phyloP scores from a whole-genome alignment of 2,888 invertebrate genomes.

The Cheiracanthium punctorium region DNA sequence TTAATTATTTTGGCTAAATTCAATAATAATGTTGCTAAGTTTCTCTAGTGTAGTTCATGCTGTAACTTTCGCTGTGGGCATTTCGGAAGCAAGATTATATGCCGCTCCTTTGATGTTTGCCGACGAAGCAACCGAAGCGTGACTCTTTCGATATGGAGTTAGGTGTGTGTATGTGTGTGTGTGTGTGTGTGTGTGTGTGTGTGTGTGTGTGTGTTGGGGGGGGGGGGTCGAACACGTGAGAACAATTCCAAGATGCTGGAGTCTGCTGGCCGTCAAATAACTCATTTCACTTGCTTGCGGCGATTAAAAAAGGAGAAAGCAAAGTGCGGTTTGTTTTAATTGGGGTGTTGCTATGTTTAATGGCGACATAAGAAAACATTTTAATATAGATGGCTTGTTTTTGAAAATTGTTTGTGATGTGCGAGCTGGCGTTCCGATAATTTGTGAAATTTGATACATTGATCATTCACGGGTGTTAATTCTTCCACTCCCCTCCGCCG shows the following conservation, averaged over 20 bases:
- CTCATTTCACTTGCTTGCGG: conserved; percentile 25
- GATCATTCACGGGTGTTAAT: neutral
- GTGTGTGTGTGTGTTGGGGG: too few relatives aligned
- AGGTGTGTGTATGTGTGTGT: too few relatives aligned
- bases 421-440: neutral
- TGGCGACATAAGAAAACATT: neutral
- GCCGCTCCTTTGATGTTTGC: conserved; percentile 49
- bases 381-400: neutral
- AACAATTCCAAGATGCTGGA: conserved; percentile 4
- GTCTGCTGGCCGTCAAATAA: conserved; percentile 11
- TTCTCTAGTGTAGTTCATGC: neutral
- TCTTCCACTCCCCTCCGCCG: too few relatives aligned
- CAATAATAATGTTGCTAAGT: neutral
- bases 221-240: conserved; percentile 19
- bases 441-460: neutral
- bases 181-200: too few relatives aligned
- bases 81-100: conserved; percentile 54
- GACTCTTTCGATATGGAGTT: conserved; percentile 43
- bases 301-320: conserved; percentile 1
- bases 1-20: neutral
- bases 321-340: conserved; percentile 18
- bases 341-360: neutral
- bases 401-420: neutral
- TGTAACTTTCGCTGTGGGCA: conserved; percentile 14
- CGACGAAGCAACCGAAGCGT: conserved; percentile 61